Evolutionary conservation across 1,140 invertebrate genomes (phyloP), one percentile per base, ranked within the genome.

Genomic region (Brachionus manjavacas): DNA sequence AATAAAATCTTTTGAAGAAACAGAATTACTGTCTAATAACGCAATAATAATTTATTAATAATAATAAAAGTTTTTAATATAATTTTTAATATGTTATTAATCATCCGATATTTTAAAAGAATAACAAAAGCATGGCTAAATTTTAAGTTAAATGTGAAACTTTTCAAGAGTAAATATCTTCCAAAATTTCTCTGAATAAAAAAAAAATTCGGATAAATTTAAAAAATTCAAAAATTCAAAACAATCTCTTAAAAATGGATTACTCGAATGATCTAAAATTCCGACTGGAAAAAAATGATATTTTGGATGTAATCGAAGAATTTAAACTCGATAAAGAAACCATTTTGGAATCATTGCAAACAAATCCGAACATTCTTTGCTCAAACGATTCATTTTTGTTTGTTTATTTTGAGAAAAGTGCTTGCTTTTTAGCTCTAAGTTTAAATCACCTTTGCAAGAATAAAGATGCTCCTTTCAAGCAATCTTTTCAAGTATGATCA

Each of bases 381-480:
- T 76, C 72, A 35, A 76, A 49, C 14, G 23, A 46, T 49, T 76
- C 72, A 39, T 76, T 49, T 76, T 25, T 76, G 23, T 76, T 76
- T 12, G 9, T 76, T 14, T 76, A 76, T 76, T 76, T 76, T 25
- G 72, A 76, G n/a, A 41, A 76, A n/a, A 25, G 3, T 25, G 72
- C 72, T 12, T 25, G 11, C 4, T 49, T 76, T 25, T 76, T 76
- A 46, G 72, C 72, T n/a, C 2, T 76, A 11, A 49, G 72, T 52
- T 49, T 76, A 14, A 76, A 76, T 14, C 20, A 49, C 12, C 31
- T 76, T 14, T 76, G 72, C 25, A 76, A 76, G 31, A 11, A 23
- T 4, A 11, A 49, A 76, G 41, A 76, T 76, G 6, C 20, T 8
- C 12, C 41, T 12, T 76, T 35, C 25, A 20, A 25, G 31, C 41